A percentile compares a stretch with the other conserved stretches of the same genome.
phyloP scores from a whole-genome alignment of 1,140 invertebrate species.

The Drosophila sulfurigaster region DNA sequence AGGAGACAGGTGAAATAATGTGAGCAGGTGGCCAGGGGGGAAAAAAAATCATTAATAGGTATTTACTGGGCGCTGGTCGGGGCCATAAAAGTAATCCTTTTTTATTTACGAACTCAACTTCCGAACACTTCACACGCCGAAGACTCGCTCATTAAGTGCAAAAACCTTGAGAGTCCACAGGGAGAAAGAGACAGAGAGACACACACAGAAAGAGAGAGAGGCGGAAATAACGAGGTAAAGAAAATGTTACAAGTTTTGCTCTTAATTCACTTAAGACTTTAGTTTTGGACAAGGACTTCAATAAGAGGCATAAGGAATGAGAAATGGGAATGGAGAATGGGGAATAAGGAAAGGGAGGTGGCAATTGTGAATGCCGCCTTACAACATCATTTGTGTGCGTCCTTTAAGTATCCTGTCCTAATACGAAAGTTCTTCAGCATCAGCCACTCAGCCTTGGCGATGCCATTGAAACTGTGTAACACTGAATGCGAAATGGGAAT shows the following conservation, averaged over 20 bases:
- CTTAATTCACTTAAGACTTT: slow-evolving; percentile 82
- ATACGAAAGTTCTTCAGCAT: slow-evolving; percentile 68
- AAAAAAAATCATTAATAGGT: slow-evolving; percentile 60
- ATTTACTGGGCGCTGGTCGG: slow-evolving; percentile 32
- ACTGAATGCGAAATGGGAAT: slow-evolving; percentile 47
- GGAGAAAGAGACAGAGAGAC: slow-evolving; percentile 7
- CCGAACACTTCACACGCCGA: slow-evolving; percentile 58
- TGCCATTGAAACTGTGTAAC: slow-evolving; percentile 68
- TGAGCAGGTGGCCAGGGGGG: neutral
- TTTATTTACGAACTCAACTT: slow-evolving; percentile 72
- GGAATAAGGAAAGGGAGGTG: neutral
- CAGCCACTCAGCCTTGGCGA: slow-evolving; percentile 48
- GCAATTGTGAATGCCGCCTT: slow-evolving; percentile 31
- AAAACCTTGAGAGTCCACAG: slow-evolving; percentile 60
- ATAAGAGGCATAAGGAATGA: neutral
- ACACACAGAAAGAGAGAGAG: neutral
- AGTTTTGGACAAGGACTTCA: slow-evolving; percentile 41
- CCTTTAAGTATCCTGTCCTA: slow-evolving; percentile 75
- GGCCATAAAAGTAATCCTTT: slow-evolving; percentile 75
- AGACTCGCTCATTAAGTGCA: slow-evolving; percentile 68
- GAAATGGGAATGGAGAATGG: neutral
- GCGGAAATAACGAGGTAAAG: slow-evolving; percentile 49
- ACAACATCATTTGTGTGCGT: slow-evolving; percentile 65
- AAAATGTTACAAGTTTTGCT: slow-evolving; percentile 77
- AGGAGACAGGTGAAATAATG: slow-evolving; percentile 42